Evolutionary conservation across 1,140 invertebrate species (phyloP), one percentile per base, ranked within the genome.

Genomic region (Delia radicum): DNA sequence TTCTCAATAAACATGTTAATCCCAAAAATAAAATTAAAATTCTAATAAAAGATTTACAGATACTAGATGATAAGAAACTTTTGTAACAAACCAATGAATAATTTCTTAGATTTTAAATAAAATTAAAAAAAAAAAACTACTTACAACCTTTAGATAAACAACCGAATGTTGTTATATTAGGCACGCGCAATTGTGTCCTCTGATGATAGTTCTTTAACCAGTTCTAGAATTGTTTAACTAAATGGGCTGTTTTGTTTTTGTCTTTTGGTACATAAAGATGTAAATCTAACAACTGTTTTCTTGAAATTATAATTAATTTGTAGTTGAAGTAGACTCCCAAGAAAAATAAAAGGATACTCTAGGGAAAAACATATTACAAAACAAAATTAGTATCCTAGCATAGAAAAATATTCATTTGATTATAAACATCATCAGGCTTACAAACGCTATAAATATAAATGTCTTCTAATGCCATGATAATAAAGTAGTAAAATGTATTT

Each of bases 161-260:
- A 27, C 65, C 65, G 65, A 31, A 69, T 69, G 29, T 69, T 37
- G 65, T 24, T 4, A 69, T 69, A 33, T 28, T 7, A 24, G 65
- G 65, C 65, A 69, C 65, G 65, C 29, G 65, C 65, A 33, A 33
- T 28, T 69, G n/a, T 33, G 29, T 37, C 48, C 13, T 33, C n/a
- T 33, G 29, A 69, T 55, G 48, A 4, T 69, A 69, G 37, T 33
- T 69, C 33, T 69, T 69, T 69, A 69, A 69, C 65, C 65, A 69
- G 15, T 37, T 37, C 29, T 12, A 18, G 6, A 69, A 33, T 33
- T 69, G 65, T 33, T 69, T 69, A 69, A 69, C 37, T 69, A 18
- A 69, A 69, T 69, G 10, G 65, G 48, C 2, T 10, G 33, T 13
- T 13, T 37, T 37, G n/a, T 42, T 42, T 15, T 42, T 42, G 3